Evolutionary conservation across 1,140 invertebrate genomes (phyloP).

Genomic region (Tetramorium simillimum): DNA sequence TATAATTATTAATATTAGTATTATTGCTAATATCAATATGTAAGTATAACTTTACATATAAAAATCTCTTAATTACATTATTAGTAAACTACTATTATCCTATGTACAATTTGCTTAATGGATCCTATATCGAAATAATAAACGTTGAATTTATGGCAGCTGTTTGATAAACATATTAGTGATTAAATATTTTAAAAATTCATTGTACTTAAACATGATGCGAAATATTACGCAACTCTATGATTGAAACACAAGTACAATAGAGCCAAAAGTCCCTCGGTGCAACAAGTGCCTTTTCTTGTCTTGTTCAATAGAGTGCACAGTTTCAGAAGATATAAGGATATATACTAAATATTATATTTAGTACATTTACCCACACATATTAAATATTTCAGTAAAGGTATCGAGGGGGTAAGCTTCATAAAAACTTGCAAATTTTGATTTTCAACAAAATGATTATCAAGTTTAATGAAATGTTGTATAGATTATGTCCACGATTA

Average conservation of each 20-base stretch:
- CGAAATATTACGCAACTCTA: neutral
- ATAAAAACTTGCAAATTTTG: conserved; percentile 9
- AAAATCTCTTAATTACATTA: conserved; percentile 38
- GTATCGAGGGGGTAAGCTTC: neutral
- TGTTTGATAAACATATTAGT: neutral
- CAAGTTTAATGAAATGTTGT: conserved; percentile 2
- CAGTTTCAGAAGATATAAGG: neutral
- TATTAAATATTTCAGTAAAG: conserved; percentile 6
- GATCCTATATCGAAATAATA: neutral
- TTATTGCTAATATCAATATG: neutral
- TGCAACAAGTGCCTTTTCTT: neutral
- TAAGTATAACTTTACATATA: conserved; percentile 11
- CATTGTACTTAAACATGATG: neutral
- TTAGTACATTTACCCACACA: conserved; percentile 1
- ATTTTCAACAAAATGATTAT: neutral
- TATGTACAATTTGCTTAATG: conserved; percentile 48
- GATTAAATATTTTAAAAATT: neutral
- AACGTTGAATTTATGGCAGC: neutral
- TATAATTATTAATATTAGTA: neutral
- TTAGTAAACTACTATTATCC: conserved; percentile 10
- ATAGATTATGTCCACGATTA: conserved; percentile 2
- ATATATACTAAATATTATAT: neutral
- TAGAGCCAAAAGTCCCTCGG: neutral
- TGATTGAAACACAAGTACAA: neutral
- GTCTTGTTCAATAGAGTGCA: neutral